Percentiles rank a stretch among this genome's conserved stretches.
Evolutionary conservation across 1,140 invertebrate species (phyloP).

Genomic region (Saxidomus purpurata): DNA sequence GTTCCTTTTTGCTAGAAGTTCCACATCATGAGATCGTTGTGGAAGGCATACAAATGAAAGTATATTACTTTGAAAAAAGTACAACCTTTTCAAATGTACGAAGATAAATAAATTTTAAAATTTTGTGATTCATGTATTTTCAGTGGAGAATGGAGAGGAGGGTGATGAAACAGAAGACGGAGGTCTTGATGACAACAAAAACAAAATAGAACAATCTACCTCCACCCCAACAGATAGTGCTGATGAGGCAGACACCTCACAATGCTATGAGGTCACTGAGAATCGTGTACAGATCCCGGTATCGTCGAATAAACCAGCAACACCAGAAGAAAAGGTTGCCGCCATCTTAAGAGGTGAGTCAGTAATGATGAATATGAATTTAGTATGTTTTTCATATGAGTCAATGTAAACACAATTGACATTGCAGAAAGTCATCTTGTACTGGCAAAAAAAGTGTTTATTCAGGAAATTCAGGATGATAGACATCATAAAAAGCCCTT

Average conservation of each 20-base stretch:
- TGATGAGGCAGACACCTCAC: constrained; percentile 12
- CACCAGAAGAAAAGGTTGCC: constrained; percentile 52
- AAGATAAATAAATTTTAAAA: no score
- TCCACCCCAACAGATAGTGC: constrained; percentile 50
- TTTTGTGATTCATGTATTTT: constrained; percentile 19
- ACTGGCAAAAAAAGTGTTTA: no score
- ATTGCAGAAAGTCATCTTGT: no score
- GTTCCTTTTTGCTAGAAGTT: no score
- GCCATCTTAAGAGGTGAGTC: constrained; percentile 56
- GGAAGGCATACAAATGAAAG: no score
- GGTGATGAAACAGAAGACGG: constrained; percentile 60
- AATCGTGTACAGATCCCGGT: neutral
- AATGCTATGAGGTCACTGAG: constrained; percentile 14
- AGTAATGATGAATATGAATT: neutral
- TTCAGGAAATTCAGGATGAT: no score
- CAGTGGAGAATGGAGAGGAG: constrained; percentile 64
- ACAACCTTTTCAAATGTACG: no score
- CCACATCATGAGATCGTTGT: no score
- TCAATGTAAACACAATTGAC: no score
- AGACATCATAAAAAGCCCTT: no score
- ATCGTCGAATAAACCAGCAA: neutral
- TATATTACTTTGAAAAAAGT: no score
- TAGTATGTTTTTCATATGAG: no score
- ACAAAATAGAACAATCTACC: constrained; percentile 48
- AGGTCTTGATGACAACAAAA: constrained; percentile 61